These are phyloP conservation scores for Channa striata DNA, from an alignment of 2,797 vertebrate species.

Conservation along the genomic window DNA sequence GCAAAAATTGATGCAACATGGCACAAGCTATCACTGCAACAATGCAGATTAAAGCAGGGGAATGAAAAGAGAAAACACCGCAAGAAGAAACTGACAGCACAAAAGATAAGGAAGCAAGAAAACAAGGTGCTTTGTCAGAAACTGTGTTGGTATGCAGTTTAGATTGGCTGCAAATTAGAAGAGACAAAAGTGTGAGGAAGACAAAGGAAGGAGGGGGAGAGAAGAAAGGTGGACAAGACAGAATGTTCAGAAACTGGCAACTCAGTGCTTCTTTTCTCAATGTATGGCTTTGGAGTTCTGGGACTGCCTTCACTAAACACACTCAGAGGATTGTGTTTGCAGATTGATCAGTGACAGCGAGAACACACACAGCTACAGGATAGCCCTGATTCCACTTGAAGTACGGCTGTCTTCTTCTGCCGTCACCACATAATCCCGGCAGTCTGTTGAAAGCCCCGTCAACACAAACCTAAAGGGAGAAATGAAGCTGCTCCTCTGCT, in stretches of 20 bases:
- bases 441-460: slow-evolving; percentile 42
- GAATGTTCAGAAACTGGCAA: neutral
- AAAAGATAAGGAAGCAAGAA: slow-evolving; percentile 39
- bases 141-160: slow-evolving; percentile 22
- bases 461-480: slow-evolving; percentile 45
- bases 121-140: slow-evolving; percentile 49
- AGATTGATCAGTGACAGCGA: slow-evolving; percentile 43
- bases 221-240: neutral
- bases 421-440: slow-evolving; percentile 55
- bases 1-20: slow-evolving; percentile 32
- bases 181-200: slow-evolving; percentile 34
- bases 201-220: neutral
- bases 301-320: slow-evolving; percentile 9
- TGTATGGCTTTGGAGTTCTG: neutral
- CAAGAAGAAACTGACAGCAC: slow-evolving; percentile 24
- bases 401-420: slow-evolving; percentile 37
- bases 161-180: slow-evolving; percentile 44
- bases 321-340: slow-evolving; percentile 17
- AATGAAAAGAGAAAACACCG: slow-evolving; percentile 29
- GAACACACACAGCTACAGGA: slow-evolving; percentile 33
- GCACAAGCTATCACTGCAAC: slow-evolving; percentile 37
- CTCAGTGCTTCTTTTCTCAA: slow-evolving; percentile 14
- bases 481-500: slow-evolving; percentile 31
- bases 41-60: slow-evolving; percentile 48
- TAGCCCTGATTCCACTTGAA: slow-evolving; percentile 57